Conservation (phyloP, 2,113 vertebrate genomes). For the Talpa occidentalis region DNA sequence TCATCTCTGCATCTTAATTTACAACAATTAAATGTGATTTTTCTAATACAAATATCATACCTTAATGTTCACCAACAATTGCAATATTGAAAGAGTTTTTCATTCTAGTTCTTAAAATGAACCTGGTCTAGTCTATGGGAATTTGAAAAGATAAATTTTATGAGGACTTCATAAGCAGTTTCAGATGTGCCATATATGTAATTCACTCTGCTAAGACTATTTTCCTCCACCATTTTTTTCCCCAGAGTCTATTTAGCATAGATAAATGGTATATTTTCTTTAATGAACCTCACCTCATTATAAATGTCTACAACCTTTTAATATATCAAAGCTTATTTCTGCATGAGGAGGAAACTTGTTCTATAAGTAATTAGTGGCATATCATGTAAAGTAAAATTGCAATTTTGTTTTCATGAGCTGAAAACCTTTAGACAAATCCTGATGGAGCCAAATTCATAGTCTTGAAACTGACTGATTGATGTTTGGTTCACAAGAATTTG, state of each 20-base stretch:
- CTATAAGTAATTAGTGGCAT: background rate
- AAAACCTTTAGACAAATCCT: background rate
- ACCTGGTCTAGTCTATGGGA: background rate
- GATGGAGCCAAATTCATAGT: background rate
- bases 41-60: background rate
- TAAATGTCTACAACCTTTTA: background rate
- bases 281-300: background rate
- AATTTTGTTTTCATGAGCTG: background rate
- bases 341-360: background rate
- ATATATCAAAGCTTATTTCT: constrained; percentile 28
- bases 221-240: background rate
- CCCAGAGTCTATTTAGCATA: background rate
- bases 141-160: background rate
- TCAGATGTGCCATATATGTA: background rate
- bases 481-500: background rate
- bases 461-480: background rate
- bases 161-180: background rate
- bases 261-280: background rate
- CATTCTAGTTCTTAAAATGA: background rate
- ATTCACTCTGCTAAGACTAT: background rate
- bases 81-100: background rate
- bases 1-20: background rate
- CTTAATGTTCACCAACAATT: background rate
- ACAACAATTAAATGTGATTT: background rate
- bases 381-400: background rate